Conservation (phyloP, 2,888 invertebrate species). For the Limnephilus marmoratus region DNA sequence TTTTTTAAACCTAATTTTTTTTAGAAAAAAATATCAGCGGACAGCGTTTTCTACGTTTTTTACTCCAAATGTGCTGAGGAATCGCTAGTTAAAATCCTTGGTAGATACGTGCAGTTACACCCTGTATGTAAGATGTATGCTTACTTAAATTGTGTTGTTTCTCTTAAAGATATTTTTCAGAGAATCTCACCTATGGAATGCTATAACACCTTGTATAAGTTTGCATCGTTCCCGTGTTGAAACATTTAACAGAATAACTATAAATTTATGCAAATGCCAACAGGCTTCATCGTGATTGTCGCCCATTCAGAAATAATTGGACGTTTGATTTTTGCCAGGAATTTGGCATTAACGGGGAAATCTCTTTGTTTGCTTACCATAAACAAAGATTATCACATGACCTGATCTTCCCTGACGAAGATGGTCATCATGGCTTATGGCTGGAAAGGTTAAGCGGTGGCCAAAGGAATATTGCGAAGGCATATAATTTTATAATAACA, state of each 20-base stretch:
- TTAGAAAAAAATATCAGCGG: no score
- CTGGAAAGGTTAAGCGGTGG: slow-evolving; percentile 3
- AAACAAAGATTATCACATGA: not conserved
- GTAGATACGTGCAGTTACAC: no score
- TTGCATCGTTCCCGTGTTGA: not conserved
- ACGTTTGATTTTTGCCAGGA: slow-evolving; percentile 4
- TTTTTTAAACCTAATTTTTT: no score
- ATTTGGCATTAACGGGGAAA: slow-evolving; percentile 25
- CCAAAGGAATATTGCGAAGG: not conserved
- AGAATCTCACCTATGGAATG: no score
- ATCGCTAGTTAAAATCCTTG: no score
- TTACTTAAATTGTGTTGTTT: not conserved
- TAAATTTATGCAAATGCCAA: not conserved
- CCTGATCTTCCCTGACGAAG: slow-evolving; percentile 4
- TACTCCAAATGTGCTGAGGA: no score
- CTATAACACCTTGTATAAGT: no score
- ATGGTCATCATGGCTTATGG: not conserved
- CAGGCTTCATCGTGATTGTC: not conserved
- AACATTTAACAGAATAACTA: not conserved
- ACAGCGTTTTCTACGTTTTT: no score
- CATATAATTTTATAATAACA: slow-evolving; percentile 28
- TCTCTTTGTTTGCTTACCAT: not conserved
- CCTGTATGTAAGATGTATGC: no score
- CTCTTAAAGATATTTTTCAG: not conserved
- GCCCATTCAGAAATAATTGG: not conserved